These are phyloP conservation scores for Amazonetta brasiliensis DNA, from an alignment of 2,797 vertebrate species.

Conservation along the genomic window DNA sequence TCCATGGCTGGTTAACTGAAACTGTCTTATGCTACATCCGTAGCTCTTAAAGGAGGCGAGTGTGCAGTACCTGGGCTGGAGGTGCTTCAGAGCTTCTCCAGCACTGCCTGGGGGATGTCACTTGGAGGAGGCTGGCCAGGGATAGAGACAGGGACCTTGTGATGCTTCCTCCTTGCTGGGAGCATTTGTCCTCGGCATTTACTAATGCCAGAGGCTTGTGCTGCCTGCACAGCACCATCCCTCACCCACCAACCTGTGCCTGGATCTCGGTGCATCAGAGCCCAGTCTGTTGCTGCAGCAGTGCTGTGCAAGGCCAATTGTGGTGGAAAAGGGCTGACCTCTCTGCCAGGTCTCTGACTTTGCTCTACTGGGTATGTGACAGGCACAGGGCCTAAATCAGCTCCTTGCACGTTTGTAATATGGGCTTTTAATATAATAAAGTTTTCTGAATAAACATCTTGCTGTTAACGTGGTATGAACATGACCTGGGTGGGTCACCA, in stretches of 20 bases:
- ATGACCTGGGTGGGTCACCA: neutral
- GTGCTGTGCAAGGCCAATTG: neutral
- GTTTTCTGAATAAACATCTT: slow-evolving; percentile 57
- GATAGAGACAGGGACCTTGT: neutral
- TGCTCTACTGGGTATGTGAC: neutral
- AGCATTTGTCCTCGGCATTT: neutral
- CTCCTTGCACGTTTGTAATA: slow-evolving; percentile 54
- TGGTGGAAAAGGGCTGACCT: neutral
- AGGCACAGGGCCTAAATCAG: slow-evolving; percentile 27
- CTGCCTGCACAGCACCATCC: neutral
- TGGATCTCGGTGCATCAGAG: accelerated
- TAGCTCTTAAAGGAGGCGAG: neutral
- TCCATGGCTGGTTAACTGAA: neutral
- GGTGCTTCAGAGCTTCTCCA: neutral
- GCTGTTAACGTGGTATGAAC: neutral
- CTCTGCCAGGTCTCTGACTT: neutral
- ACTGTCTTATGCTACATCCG: neutral
- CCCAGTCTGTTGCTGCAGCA: accelerated
- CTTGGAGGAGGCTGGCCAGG: accelerated
- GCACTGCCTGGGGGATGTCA: neutral
- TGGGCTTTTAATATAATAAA: slow-evolving; percentile 66
- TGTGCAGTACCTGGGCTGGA: neutral
- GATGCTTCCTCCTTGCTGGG: neutral
- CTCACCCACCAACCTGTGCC: neutral
- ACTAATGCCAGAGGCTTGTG: neutral